phyloP scores from a whole-genome alignment of 2,888 invertebrate genomes.

The Agrochola lota region DNA sequence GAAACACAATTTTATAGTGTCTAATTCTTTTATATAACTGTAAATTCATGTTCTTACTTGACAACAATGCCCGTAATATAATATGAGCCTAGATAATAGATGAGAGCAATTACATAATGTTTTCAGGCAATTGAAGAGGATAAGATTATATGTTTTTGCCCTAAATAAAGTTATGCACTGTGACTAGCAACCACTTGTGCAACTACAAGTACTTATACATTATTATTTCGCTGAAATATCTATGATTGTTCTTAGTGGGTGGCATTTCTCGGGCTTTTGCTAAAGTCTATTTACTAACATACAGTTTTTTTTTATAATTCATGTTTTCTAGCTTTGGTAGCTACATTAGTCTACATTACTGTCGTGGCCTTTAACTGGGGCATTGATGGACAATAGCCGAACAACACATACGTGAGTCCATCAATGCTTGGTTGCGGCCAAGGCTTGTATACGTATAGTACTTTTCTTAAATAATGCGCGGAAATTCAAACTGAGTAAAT shows the following conservation, averaged over 20 bases:
- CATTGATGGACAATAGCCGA: too few relatives aligned
- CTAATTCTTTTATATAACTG: neutral
- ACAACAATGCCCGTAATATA: conserved; percentile 32
- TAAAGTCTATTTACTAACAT: too few relatives aligned
- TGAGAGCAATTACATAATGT: conserved; percentile 22
- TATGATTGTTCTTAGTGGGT: neutral
- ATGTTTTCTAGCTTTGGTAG: neutral
- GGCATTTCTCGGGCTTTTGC: neutral
- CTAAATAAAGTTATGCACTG: conserved; percentile 15
- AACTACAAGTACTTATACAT: neutral
- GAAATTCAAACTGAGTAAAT: too few relatives aligned
- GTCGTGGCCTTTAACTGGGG: too few relatives aligned
- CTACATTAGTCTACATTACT: too few relatives aligned
- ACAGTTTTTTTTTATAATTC: neutral
- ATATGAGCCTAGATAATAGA: conserved; percentile 23
- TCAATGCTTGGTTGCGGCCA: too few relatives aligned
- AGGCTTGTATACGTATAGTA: too few relatives aligned
- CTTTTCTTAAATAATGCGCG: too few relatives aligned
- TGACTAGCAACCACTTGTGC: neutral
- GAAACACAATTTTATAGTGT: neutral
- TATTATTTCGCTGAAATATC: conserved; percentile 12
- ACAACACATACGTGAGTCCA: too few relatives aligned
- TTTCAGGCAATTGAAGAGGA: conserved; percentile 45
- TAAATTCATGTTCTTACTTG: neutral
- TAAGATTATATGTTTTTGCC: conserved; percentile 43